Evolutionary conservation across 2,797 vertebrate species (phyloP).

Genomic region (Mormyrops attenuatus): DNA sequence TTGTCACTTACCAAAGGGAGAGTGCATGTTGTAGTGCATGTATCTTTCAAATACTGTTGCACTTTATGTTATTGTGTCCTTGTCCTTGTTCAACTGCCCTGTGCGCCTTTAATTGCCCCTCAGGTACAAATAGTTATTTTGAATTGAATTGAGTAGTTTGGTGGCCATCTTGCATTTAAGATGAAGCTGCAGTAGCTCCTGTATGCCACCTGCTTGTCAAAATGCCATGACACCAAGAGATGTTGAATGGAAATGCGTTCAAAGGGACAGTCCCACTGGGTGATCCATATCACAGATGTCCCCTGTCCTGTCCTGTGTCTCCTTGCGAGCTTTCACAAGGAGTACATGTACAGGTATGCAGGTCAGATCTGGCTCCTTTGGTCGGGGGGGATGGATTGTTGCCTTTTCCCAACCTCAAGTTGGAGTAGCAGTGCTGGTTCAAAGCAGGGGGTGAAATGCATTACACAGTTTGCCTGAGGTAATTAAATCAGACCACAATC

Average conservation of each 20-base stretch:
- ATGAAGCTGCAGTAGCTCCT: neutral
- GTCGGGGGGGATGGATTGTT: neutral
- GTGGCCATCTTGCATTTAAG: neutral
- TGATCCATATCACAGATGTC: neutral
- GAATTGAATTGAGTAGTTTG: neutral
- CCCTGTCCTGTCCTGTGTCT: neutral
- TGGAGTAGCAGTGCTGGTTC: neutral
- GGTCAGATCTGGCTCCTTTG: neutral
- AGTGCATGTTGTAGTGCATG: neutral
- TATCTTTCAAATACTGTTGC: too few relatives aligned
- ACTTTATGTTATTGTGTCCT: too few relatives aligned
- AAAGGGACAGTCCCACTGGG: neutral
- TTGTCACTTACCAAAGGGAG: neutral
- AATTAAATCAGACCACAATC: neutral
- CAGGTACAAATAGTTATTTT: too few relatives aligned
- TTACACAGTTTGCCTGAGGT: neutral
- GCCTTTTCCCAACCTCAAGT: neutral
- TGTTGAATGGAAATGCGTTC: neutral
- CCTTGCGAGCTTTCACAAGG: neutral
- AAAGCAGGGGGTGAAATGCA: neutral
- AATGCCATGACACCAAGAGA: neutral
- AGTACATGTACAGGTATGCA: neutral
- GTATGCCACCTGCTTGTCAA: neutral
- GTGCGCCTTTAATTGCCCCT: too few relatives aligned
- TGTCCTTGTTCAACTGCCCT: too few relatives aligned